Evolutionary conservation across 2,888 invertebrate genomes (phyloP).

Genomic region (Capitulum mitella): DNA sequence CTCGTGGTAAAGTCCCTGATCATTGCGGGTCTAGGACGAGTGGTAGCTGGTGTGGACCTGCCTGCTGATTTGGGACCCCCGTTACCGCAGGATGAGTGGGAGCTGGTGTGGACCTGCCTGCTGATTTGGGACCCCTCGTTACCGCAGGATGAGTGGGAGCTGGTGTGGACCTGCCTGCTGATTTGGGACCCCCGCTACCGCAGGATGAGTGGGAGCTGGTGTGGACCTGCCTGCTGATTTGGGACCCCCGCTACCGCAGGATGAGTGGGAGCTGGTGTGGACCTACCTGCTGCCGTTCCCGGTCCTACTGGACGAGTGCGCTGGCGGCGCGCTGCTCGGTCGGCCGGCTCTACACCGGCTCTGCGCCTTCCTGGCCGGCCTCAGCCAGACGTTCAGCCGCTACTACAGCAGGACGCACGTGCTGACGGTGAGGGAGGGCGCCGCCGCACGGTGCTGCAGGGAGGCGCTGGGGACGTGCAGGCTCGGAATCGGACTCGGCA

Average conservation of each 20-base stretch:
- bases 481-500: no score
- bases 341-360: constrained; percentile 14
- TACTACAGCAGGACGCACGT: constrained; percentile 28
- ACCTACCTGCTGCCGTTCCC: not conserved
- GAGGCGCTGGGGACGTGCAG: no score
- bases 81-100: not conserved
- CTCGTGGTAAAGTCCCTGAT: no score
- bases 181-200: not conserved
- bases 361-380: constrained; percentile 1
- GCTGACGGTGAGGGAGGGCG: not conserved
- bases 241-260: not conserved
- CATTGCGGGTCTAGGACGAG: no score
- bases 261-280: constrained; percentile 7
- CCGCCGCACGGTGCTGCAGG: no score
- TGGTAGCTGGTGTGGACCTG: no score
- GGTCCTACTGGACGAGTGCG: not conserved
- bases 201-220: not conserved
- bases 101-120: not conserved
- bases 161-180: not conserved
- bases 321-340: not conserved
- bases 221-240: not conserved
- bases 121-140: not conserved
- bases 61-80: no score
- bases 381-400: constrained; percentile 27
- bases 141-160: not conserved